Percentiles rank a stretch among this genome's conserved stretches.
These are phyloP conservation scores for Neomicropteryx cornuta DNA, from an alignment of 1,140 invertebrate genomes.

Conservation along the genomic window DNA sequence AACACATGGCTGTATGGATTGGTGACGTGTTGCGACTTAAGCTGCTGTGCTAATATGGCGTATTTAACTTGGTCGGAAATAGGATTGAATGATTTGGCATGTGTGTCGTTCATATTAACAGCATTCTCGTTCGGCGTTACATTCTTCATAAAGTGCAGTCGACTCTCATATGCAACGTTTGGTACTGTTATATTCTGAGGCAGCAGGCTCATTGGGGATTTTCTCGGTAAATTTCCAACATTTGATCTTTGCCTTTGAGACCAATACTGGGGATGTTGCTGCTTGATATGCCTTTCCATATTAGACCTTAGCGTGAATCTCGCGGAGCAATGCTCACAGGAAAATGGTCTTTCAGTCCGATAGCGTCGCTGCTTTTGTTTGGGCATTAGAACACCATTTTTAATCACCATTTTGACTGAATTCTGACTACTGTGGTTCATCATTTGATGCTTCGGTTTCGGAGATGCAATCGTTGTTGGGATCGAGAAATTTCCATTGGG, in stretches of 20 bases:
- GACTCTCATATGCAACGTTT: constrained; percentile 10
- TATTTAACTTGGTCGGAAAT: constrained; percentile 68
- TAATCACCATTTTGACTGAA: constrained; percentile 79
- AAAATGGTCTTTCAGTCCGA: constrained; percentile 81
- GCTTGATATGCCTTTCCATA: constrained; percentile 89
- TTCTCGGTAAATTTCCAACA: constrained; percentile 17
- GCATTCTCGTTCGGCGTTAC: constrained; percentile 7
- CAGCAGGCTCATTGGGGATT: constrained; percentile 11
- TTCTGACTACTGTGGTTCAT: too few species aligned
- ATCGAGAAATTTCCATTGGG: constrained; percentile 12
- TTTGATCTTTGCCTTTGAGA: constrained; percentile 56
- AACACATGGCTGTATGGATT: constrained; percentile 22
- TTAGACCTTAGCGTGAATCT: constrained; percentile 83
- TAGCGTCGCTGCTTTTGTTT: constrained; percentile 86
- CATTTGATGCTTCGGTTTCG: constrained; percentile 21
- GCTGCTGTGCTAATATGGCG: constrained; percentile 64
- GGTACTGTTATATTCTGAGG: constrained; percentile 15
- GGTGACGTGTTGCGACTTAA: constrained; percentile 45
- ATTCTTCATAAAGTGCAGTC: constrained; percentile 11
- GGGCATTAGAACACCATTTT: constrained; percentile 78
- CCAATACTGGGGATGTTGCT: constrained; percentile 85
- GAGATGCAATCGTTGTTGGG: constrained; percentile 20
- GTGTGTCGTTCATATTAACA: constrained; percentile 4
- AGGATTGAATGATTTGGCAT: constrained; percentile 24
- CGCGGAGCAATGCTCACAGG: constrained; percentile 79